These are phyloP conservation scores for Ryuthela nishihirai DNA, from an alignment of 2,888 invertebrate genomes.

Conservation along the genomic window DNA sequence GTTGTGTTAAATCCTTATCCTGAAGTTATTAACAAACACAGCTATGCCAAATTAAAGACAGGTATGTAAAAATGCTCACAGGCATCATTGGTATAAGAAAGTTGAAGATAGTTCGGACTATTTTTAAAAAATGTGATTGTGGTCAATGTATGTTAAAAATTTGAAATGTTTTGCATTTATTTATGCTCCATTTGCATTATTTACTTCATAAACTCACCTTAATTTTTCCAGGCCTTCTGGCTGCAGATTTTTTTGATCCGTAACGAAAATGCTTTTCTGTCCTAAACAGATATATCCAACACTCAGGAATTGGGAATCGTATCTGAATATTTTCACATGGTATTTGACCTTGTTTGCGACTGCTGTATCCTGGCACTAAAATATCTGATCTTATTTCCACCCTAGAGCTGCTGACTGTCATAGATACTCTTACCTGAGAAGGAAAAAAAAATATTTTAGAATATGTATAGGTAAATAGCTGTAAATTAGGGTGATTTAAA, in stretches of 20 bases:
- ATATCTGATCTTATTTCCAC: constrained; percentile 94
- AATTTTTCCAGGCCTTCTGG: constrained; percentile 58
- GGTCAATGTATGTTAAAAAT: no score
- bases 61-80: no score
- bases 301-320: constrained; percentile 95
- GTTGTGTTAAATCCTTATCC: no score
- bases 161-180: no score
- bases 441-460: constrained; percentile 4
- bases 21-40: no score
- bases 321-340: constrained; percentile 97
- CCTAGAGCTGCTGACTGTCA: constrained; percentile 54
- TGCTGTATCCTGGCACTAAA: constrained; percentile 94
- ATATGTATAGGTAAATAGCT: no score
- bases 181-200: no score
- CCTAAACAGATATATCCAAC: constrained; percentile 98
- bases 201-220: constrained; percentile 46
- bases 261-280: constrained; percentile 97
- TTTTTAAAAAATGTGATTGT: no score
- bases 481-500: no score
- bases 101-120: no score
- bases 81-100: no score
- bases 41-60: no score
- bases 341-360: constrained; percentile 83
- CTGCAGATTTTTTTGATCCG: constrained; percentile 91
- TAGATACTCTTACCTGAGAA: constrained; percentile 41